Base-by-base conservation (phyloP, 2,113 vertebrate species). In the Nyctereutes procyonoides region DNA sequence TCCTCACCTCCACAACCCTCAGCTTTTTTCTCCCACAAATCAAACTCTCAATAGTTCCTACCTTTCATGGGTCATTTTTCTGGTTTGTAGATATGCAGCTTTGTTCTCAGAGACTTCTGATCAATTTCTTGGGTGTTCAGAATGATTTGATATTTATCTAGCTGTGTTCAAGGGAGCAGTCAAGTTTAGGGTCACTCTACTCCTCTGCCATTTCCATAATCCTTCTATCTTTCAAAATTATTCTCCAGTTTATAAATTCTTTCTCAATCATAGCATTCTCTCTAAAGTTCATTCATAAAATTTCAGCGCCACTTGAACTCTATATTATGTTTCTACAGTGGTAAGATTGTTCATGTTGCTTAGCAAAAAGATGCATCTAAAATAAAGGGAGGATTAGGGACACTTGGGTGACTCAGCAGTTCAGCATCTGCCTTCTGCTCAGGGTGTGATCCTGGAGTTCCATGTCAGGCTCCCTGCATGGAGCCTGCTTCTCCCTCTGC, bases 271-370 rank as follows among this genome's bases (percentile, higher is more conserved):
- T 35, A 48, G 4, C 28, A 35, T 85, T 67, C 16, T 94, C 10
- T 92, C 35, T 60, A 94, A 97, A 88, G 82, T 22, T 7, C 51
- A 53, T 73, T 69, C 82, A 93, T 58, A 63, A 93, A 85, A 35
- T 43, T 43, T 84, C 38, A 67, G 0, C 77, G 55, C 17, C 56
- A 16, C 51, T 77, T 92, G 28, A 77, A 82, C 12, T 86, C 58
- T 87, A 0, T 76, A 4, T 92, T 88, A 53, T 20, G 4, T 63
- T 93, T 95, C 43, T 86, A 13, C 6, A 53, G 7, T 1, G 67
- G 55, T 69, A 96, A 62, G 6, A n/a, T 51, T 83, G 14, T 53
- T 43, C 35, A 53, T 73, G 24, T 73, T 82, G 17, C 67, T 89
- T 80, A 56, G 58, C 3, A 24, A 79, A 92, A 79, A 56, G 80